These are phyloP conservation scores for Eolophus roseicapilla DNA, from an alignment of 2,113 vertebrate genomes.

Conservation along the genomic window DNA sequence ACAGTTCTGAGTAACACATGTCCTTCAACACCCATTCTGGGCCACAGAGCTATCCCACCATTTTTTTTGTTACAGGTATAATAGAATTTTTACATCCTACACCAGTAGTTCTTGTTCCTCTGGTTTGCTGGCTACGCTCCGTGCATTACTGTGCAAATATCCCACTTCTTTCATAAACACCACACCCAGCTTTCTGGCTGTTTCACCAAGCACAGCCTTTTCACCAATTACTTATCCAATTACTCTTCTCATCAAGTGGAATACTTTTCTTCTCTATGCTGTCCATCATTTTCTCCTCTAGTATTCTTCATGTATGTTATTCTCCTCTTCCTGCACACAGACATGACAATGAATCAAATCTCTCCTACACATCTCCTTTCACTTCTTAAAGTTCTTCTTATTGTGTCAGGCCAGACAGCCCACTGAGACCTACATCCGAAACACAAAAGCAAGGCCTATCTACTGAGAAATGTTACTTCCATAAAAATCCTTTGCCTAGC, in stretches of 20 bases:
- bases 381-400: background rate
- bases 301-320: background rate
- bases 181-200: conserved; percentile 33
- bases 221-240: conserved; percentile 47
- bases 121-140: conserved; percentile 33
- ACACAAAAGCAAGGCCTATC: background rate
- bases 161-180: background rate
- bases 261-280: background rate
- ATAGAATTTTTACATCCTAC: background rate
- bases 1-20: background rate
- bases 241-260: background rate
- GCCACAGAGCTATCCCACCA: background rate
- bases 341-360: background rate
- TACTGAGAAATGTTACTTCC: background rate
- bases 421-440: background rate
- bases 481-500: background rate
- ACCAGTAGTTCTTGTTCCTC: conserved; percentile 51
- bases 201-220: background rate
- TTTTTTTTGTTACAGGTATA: background rate
- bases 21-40: background rate
- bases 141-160: background rate
- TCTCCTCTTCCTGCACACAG: background rate
- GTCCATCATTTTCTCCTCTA: background rate
- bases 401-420: background rate
- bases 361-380: background rate